phyloP scores from a whole-genome alignment of 2,797 vertebrate species.

The Salmo trutta region DNA sequence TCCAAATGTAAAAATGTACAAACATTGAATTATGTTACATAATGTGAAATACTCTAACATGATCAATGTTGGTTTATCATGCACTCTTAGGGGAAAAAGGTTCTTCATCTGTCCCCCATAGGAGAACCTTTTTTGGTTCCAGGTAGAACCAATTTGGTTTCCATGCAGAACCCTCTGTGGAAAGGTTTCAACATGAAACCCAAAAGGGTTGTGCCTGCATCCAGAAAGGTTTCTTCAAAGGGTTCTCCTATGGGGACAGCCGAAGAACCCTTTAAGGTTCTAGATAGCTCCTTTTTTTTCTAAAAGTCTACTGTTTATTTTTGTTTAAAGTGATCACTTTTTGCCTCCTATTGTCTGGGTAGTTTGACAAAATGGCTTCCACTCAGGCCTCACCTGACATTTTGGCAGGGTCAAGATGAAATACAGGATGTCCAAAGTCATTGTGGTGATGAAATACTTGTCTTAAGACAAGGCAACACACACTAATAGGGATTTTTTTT shows the following conservation, averaged over 20 bases:
- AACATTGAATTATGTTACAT: slow-evolving; percentile 26
- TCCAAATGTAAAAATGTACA: slow-evolving; percentile 27
- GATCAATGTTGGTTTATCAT: neutral
- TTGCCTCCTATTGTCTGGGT: neutral
- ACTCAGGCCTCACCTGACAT: neutral
- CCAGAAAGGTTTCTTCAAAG: no score
- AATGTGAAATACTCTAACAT: slow-evolving; percentile 19
- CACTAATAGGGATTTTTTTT: no score
- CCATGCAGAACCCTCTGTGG: no score
- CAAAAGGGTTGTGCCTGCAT: no score
- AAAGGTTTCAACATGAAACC: no score
- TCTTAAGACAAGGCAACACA: neutral
- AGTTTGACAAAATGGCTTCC: neutral
- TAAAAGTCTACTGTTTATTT: neutral
- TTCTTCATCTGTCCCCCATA: no score
- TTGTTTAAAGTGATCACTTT: neutral
- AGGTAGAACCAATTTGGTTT: no score
- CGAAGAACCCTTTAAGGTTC: no score
- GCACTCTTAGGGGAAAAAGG: no score
- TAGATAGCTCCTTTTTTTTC: no score
- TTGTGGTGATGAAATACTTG: neutral
- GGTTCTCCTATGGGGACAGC: no score
- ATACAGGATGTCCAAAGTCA: slow-evolving; percentile 5
- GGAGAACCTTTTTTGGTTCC: no score
- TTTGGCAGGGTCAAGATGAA: neutral